Percentiles rank a stretch among this genome's conserved stretches.
phyloP scores from a whole-genome alignment of 2,797 vertebrate genomes.

The Denticeps clupeoides region DNA sequence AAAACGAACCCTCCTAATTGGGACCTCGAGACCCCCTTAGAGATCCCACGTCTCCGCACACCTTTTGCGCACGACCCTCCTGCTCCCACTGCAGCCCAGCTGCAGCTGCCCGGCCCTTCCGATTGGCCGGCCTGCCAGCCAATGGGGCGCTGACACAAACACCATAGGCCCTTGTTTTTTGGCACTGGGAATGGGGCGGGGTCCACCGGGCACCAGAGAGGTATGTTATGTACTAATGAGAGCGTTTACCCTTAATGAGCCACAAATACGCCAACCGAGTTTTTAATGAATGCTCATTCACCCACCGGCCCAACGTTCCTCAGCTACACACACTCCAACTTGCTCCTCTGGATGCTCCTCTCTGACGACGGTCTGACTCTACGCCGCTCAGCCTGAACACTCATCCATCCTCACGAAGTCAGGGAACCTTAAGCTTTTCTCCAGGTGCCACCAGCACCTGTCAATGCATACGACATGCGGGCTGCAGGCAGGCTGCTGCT shows the following conservation, averaged over 20 bases:
- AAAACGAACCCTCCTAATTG: conserved; percentile 11
- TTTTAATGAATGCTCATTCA: neutral
- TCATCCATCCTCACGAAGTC: conserved; percentile 29
- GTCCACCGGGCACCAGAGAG: neutral
- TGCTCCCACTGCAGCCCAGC: neutral
- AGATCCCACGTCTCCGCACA: conserved; percentile 10
- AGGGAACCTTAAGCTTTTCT: conserved; percentile 19
- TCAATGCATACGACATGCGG: conserved; percentile 34
- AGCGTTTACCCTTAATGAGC: too few relatives aligned
- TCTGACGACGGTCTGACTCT: neutral
- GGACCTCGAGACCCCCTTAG: conserved; percentile 18
- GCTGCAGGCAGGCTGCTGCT: conserved; percentile 16
- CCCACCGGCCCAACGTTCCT: neutral
- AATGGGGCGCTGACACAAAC: conserved; percentile 4
- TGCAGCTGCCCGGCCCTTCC: neutral
- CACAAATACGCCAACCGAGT: too few relatives aligned
- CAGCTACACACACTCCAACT: neutral
- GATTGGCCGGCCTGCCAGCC: neutral
- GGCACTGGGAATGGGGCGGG: neutral
- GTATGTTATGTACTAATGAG: too few relatives aligned
- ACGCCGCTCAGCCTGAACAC: conserved; percentile 8
- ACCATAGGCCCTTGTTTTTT: neutral
- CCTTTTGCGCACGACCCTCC: conserved; percentile 6
- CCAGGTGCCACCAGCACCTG: conserved; percentile 24
- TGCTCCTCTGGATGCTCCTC: neutral